Base-by-base conservation (phyloP, 2,113 vertebrate genomes). In the Chionodraco myersi region DNA sequence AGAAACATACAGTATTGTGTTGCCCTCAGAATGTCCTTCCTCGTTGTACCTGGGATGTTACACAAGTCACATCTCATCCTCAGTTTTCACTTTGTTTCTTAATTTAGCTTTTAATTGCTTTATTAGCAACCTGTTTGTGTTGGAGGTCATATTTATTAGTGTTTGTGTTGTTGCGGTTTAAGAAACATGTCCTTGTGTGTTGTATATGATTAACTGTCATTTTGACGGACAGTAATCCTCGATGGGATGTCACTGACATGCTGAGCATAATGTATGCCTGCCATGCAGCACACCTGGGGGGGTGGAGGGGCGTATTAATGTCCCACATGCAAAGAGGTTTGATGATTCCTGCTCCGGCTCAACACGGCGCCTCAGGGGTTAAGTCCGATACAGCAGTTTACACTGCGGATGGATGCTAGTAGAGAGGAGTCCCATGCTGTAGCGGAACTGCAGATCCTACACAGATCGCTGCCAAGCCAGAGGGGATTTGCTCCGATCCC, bases 331-430 rank as follows among this genome's bases (percentile, higher is more conserved):
- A 57, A 77, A 72, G 75, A 66, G 52, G 75, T 52, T 66, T 68
- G 68, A 80, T 86, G 30, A 57, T 76, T 80, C 36, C 10, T 83
- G 45, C 72, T 60, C 21, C 48, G 30, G 64, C 77, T 26, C 52
- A 9, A 26, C 36, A 0, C 68, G 79, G 92, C 79, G 63, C 71
- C 53, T 85, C 13, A 45, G 88, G 91, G 89, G 94, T 95, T 95
- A 95, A 95, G 79, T 93, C 92, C 90, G 67, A 86, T 93, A 94
- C 95, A 94, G 94, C 94, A 95, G 85, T 95, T 94, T 94, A 85
- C 92, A 94, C 93, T 95, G 94, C 94, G 92, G 94, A 87, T 93
- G 92, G 91, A 91, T 93, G 79, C 91, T 92, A 87, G 91, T 88
- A 89, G 89, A 89, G 93, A 87, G 88, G 88, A 92, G 90, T 90